Base-by-base conservation (phyloP, 2,888 invertebrate genomes). In the Lasius fuliginosus region DNA sequence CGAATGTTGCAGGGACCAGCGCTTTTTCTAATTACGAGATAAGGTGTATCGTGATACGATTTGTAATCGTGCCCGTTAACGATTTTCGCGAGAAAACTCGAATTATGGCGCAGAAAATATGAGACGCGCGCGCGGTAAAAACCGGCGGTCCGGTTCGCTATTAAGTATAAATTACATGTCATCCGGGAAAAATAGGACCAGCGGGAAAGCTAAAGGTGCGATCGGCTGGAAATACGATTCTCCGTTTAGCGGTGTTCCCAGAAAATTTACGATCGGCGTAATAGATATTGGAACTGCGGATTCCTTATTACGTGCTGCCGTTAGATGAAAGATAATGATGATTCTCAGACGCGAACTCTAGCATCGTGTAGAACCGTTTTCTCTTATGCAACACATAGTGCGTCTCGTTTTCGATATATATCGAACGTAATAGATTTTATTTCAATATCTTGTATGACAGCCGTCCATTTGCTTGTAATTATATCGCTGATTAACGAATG, bases 201-300 rank as follows among this genome's bases (percentile, higher is more conserved):
- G 30, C 64, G 40, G 56, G 68, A 82, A 65, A 69, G 82, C 68
- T 68, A 58, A 82, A 84, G 83, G 85, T 75, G 86, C 90, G 90
- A 91, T 90, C 90, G 87, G 77, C 85, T 89, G 90, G 91, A 90
- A 90, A 90, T 89, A 84, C 91, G 91, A 90, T 90, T 90, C 86
- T 71, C 40, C 90, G 86, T 68, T 86, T 81, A 82, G 87, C 86
- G 83, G 76, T 85, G 85, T 85, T 86, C 79, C 46, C 77, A 9
- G 85, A 76, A 89, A 91, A 90, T 91, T 90, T 91, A 91, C 84
- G 85, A 56, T 65, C 85, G 23, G 67, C 64, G 91, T 90, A 90
- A 90, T 90, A 91, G 91, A 90, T 91, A 90, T 90, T 88, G 91
- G 85, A 91, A 86, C 90, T 85, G 87, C 77, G 86, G 88, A 91